These are phyloP conservation scores for Haliaeetus leucogaster DNA, from an alignment of 2,113 vertebrate genomes.

Conservation along the genomic window DNA sequence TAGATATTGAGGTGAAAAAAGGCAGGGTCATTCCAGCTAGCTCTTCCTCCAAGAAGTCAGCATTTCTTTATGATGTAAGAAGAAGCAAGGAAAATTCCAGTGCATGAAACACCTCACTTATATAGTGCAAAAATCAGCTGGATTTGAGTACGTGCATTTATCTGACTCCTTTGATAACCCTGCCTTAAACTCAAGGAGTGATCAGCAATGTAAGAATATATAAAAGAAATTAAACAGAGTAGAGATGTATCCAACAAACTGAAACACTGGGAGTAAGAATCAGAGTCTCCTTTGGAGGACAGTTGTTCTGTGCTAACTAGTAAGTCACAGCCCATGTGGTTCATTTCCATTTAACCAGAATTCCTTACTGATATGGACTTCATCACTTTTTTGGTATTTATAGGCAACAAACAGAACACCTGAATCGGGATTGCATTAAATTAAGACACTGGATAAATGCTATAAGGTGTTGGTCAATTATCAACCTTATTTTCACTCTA, in stretches of 20 bases:
- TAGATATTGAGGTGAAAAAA: neutral
- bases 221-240: neutral
- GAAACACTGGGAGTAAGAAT: neutral
- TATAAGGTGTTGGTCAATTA: neutral
- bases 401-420: neutral
- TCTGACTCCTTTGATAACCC: neutral
- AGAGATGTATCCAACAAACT: neutral
- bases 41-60: neutral
- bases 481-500: slow-evolving; percentile 25
- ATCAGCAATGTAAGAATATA: neutral
- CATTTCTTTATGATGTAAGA: neutral
- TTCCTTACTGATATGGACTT: neutral
- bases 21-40: neutral
- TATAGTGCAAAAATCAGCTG: neutral
- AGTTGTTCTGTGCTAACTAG: neutral
- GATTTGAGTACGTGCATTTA: neutral
- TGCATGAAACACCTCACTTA: neutral
- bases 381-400: neutral
- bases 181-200: neutral
- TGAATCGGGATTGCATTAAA: neutral
- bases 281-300: neutral
- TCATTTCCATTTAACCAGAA: neutral
- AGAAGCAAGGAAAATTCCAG: neutral
- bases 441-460: neutral
- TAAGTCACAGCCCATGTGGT: neutral